Conservation (phyloP, 2,888 invertebrate genomes). For the Campoplex nolae region DNA sequence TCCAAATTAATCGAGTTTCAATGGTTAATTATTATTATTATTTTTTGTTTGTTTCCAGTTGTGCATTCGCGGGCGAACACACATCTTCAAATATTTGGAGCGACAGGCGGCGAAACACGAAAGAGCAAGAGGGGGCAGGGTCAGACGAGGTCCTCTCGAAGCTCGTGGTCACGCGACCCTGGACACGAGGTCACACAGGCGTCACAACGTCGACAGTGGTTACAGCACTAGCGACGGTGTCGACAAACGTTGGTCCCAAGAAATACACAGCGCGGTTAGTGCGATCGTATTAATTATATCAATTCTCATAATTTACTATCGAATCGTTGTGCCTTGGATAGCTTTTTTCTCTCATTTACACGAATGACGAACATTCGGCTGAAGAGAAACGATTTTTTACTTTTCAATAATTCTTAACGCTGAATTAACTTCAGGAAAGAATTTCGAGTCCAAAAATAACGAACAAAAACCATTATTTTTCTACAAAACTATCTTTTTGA, state of each 20-base stretch:
- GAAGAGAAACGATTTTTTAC: neutral
- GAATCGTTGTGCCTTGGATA: slow-evolving; percentile 40
- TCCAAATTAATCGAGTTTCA: neutral
- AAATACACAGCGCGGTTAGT: slow-evolving; percentile 85
- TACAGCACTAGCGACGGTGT: slow-evolving; percentile 94
- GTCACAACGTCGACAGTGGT: slow-evolving; percentile 95
- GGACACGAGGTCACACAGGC: slow-evolving; percentile 86
- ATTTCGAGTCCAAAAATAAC: neutral
- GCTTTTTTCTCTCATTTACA: slow-evolving; percentile 25
- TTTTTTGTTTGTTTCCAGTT: slow-evolving; percentile 86
- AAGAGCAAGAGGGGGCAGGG: slow-evolving; percentile 84
- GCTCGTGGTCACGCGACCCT: slow-evolving; percentile 85
- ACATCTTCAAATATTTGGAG: slow-evolving; percentile 97
- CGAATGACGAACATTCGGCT: neutral
- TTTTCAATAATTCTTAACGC: neutral
- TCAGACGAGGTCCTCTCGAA: slow-evolving; percentile 86
- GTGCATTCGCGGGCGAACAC: slow-evolving; percentile 96
- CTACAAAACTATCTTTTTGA: neutral
- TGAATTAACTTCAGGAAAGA: neutral
- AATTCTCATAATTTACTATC: slow-evolving; percentile 50
- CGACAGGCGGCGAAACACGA: slow-evolving; percentile 93
- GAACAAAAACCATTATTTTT: neutral
- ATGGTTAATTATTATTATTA: too few relatives aligned
- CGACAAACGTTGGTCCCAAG: slow-evolving; percentile 94
- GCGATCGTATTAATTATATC: slow-evolving; percentile 70